Percentiles rank a stretch among this genome's conserved stretches.
Evolutionary conservation across 2,888 invertebrate species (phyloP).

Genomic region (Caenorhabditis angaria): DNA sequence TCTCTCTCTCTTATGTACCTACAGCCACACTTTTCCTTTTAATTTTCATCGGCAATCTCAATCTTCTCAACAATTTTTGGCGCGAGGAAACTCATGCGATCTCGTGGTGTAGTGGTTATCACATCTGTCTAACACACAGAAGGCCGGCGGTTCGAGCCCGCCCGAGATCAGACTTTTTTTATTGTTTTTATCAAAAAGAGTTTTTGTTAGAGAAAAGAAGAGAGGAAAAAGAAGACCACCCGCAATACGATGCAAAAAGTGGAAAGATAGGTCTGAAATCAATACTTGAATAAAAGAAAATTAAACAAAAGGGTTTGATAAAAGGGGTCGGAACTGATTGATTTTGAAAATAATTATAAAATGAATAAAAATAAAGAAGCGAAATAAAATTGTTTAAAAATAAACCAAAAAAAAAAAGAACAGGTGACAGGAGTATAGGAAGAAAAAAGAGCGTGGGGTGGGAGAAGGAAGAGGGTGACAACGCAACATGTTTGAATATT

Average conservation of each 20-base stretch:
- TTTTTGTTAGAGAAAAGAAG: background rate
- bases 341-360: too few relatives aligned
- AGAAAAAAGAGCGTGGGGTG: too few relatives aligned
- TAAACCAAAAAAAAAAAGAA: too few relatives aligned
- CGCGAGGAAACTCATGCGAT: slow-evolving; percentile 15
- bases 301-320: background rate
- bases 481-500: too few relatives aligned
- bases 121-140: slow-evolving; percentile 71
- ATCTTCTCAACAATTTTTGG: background rate
- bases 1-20: too few relatives aligned
- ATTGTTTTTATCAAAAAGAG: background rate
- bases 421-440: too few relatives aligned
- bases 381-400: too few relatives aligned
- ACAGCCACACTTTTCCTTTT: background rate
- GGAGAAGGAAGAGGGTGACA: too few relatives aligned
- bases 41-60: background rate
- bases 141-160: slow-evolving; percentile 70
- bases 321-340: background rate
- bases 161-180: slow-evolving; percentile 59
- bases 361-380: background rate
- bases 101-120: slow-evolving; percentile 71
- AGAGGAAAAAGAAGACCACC: background rate
- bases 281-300: background rate
- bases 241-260: background rate
- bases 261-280: slow-evolving; percentile 1